phyloP scores from a whole-genome alignment of 2,113 vertebrate genomes.

The Aix galericulata region DNA sequence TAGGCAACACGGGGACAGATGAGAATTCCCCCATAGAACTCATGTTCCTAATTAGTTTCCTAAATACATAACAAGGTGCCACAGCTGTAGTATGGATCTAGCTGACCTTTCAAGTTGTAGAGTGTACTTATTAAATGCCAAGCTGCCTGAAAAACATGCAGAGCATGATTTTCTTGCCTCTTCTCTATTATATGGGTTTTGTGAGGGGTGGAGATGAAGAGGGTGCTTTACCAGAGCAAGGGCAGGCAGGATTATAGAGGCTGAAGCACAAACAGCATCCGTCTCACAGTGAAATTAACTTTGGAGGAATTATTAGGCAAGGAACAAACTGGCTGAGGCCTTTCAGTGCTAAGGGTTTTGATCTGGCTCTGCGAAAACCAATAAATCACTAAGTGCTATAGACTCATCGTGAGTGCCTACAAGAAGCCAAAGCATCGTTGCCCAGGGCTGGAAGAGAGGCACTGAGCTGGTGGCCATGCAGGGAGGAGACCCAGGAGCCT shows the following conservation, averaged over 20 bases:
- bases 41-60: neutral
- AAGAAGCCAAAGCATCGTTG: neutral
- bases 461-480: neutral
- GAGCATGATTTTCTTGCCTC: neutral
- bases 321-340: neutral
- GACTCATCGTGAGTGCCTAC: neutral
- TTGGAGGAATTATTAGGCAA: neutral
- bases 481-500: neutral
- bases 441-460: neutral
- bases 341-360: neutral
- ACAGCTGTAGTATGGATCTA: neutral
- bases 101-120: conserved; percentile 9
- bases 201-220: neutral
- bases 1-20: neutral
- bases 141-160: neutral
- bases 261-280: neutral
- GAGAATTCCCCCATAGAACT: neutral
- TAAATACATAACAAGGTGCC: conserved; percentile 4
- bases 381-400: neutral
- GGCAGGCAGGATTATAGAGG: neutral
- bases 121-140: neutral
- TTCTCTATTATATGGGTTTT: neutral
- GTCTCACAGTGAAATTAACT: neutral
- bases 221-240: neutral
- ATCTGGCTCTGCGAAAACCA: neutral